phyloP scores from a whole-genome alignment of 2,113 vertebrate species.

The Motacilla alba region DNA sequence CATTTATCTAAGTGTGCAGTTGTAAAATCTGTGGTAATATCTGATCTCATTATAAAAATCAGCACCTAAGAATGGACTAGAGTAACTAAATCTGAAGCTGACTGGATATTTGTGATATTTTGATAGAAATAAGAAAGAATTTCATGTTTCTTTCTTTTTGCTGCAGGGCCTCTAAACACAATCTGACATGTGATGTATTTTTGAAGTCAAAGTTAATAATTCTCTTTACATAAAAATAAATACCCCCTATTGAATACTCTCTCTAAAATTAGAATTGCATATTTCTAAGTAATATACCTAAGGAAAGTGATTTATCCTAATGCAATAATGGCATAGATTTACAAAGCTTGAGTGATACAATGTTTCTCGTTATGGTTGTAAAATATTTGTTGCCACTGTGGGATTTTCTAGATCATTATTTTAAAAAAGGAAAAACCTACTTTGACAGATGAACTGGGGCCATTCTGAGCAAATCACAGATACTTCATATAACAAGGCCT shows the following conservation, averaged over 20 bases:
- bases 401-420: constrained; percentile 98
- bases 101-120: constrained; percentile 70
- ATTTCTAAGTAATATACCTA: constrained; percentile 73
- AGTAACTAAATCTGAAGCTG: constrained; percentile 73
- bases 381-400: constrained; percentile 87
- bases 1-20: constrained; percentile 19
- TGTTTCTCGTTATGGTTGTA: constrained; percentile 81
- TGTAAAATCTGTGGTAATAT: constrained; percentile 38
- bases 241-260: constrained; percentile 71
- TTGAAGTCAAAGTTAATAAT: constrained; percentile 84
- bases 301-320: constrained; percentile 84
- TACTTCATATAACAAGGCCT: constrained; percentile 98
- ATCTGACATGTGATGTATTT: constrained; percentile 79
- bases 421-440: constrained; percentile 96
- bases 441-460: constrained; percentile 98
- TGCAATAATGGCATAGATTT: constrained; percentile 84
- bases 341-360: constrained; percentile 80
- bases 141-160: constrained; percentile 65
- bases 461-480: constrained; percentile 91
- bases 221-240: constrained; percentile 81
- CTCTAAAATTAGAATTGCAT: constrained; percentile 78
- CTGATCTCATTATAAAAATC: constrained; percentile 66
- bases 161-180: constrained; percentile 77
- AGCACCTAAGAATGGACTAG: constrained; percentile 53
- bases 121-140: constrained; percentile 76